Percentiles rank a stretch among this genome's conserved stretches.
Conservation (phyloP, 2,888 invertebrate species). For the Rapana venosa region DNA sequence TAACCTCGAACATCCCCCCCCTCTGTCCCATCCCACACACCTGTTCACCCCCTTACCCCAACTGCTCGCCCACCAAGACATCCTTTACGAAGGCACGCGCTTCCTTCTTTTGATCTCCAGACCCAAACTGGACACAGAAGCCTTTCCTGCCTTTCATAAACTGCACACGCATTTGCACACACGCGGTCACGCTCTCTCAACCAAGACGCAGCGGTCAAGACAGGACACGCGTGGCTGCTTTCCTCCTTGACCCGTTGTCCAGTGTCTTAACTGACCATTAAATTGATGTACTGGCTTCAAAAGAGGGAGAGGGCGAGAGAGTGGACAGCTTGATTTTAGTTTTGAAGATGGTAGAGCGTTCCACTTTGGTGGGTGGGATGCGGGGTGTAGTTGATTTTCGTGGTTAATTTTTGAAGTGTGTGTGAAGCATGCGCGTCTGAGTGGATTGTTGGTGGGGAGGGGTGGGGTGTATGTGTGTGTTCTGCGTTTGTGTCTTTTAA, state of each 20-base stretch:
- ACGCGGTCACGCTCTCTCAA: not conserved
- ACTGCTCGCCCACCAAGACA: too few species aligned
- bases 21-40: not conserved
- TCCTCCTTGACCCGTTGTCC: not conserved
- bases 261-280: not conserved
- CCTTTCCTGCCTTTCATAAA: not conserved
- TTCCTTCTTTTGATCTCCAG: too few species aligned
- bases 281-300: slow-evolving; percentile 14
- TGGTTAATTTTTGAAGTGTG: too few species aligned
- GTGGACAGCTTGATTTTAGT: not conserved
- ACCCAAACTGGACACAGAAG: not conserved
- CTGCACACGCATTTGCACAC: not conserved
- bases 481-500: too few species aligned
- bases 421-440: too few species aligned
- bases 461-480: too few species aligned
- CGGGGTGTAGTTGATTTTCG: too few species aligned
- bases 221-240: not conserved
- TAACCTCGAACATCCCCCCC: too few species aligned
- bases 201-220: not conserved
- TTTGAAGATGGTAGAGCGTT: too few species aligned
- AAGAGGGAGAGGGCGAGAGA: not conserved
- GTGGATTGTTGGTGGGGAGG: too few species aligned
- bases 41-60: not conserved
- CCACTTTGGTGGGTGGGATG: too few species aligned
- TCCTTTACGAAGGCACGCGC: too few species aligned